Percentiles rank a stretch among this genome's conserved stretches.
These are phyloP conservation scores for Drosophila melanosoma DNA, from an alignment of 2,888 invertebrate genomes.

Conservation along the genomic window DNA sequence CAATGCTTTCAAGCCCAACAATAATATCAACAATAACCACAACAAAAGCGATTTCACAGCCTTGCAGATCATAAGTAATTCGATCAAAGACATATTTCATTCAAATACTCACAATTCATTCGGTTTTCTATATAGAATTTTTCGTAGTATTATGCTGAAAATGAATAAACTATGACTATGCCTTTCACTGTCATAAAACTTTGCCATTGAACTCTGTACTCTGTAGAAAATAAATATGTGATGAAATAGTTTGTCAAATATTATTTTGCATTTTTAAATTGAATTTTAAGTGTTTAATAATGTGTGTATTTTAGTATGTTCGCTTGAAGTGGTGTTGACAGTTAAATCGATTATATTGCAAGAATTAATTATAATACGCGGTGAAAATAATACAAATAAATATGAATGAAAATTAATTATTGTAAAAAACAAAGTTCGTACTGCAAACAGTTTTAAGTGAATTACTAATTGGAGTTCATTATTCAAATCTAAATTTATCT, in stretches of 20 bases:
- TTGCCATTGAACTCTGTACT: slow-evolving; percentile 43
- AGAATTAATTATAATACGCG: not conserved
- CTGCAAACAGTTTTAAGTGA: not conserved
- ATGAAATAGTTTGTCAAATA: slow-evolving; percentile 2
- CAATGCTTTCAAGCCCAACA: slow-evolving; percentile 11
- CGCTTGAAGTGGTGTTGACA: not conserved
- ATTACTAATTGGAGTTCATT: not conserved
- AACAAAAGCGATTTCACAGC: slow-evolving; percentile 16
- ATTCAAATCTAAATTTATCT: not conserved
- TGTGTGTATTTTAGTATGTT: not conserved
- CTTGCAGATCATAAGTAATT: slow-evolving; percentile 23
- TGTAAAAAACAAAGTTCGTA: not conserved
- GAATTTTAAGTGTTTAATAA: not conserved
- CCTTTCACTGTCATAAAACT: slow-evolving; percentile 60
- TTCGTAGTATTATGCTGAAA: slow-evolving; percentile 78
- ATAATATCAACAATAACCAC: slow-evolving; percentile 24
- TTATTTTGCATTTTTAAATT: not conserved
- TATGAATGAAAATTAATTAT: not conserved
- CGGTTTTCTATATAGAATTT: slow-evolving; percentile 78
- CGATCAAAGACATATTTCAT: slow-evolving; percentile 4
- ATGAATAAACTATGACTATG: slow-evolving; percentile 76
- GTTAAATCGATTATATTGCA: not conserved
- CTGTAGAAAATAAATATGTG: slow-evolving; percentile 62
- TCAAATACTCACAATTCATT: slow-evolving; percentile 79
- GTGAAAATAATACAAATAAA: not conserved